Conservation (phyloP, 53 echinoderm and acorn worm species). For the Echinometra lucunter region DNA sequence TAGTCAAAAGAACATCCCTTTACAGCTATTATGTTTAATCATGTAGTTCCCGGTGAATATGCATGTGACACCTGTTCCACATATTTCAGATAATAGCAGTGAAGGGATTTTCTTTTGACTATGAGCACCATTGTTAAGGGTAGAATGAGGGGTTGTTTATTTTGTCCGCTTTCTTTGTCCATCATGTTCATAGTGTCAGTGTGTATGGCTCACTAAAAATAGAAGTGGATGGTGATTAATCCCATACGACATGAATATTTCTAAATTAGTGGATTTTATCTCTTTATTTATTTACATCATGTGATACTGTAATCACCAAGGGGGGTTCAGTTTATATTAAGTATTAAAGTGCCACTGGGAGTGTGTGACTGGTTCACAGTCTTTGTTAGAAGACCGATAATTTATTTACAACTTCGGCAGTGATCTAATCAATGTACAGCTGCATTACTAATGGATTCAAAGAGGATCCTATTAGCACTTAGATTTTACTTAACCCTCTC, state of each 20-base stretch:
- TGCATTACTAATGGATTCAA: slow-evolving; percentile 24
- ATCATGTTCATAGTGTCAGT: background rate
- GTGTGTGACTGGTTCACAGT: background rate
- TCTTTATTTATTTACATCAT: background rate
- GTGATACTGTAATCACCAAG: background rate
- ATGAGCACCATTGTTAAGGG: too few species aligned
- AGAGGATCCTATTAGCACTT: background rate
- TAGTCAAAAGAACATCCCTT: too few species aligned
- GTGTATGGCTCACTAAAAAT: background rate
- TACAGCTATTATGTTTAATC: too few species aligned
- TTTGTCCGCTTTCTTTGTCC: too few species aligned
- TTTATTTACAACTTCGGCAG: background rate
- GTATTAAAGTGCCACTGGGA: background rate
- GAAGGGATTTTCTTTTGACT: too few species aligned
- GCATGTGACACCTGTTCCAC: too few species aligned
- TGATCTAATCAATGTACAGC: background rate
- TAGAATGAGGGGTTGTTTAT: too few species aligned
- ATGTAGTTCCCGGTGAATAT: too few species aligned
- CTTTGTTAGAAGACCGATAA: background rate
- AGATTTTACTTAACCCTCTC: background rate
- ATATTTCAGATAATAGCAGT: too few species aligned
- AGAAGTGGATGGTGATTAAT: background rate
- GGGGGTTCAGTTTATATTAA: background rate
- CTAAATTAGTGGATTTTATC: background rate
- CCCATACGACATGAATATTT: background rate